A percentile compares a stretch with the other conserved stretches of the same genome.
phyloP scores from a whole-genome alignment of 1,140 invertebrate genomes.

The Centruroides vittatus region DNA sequence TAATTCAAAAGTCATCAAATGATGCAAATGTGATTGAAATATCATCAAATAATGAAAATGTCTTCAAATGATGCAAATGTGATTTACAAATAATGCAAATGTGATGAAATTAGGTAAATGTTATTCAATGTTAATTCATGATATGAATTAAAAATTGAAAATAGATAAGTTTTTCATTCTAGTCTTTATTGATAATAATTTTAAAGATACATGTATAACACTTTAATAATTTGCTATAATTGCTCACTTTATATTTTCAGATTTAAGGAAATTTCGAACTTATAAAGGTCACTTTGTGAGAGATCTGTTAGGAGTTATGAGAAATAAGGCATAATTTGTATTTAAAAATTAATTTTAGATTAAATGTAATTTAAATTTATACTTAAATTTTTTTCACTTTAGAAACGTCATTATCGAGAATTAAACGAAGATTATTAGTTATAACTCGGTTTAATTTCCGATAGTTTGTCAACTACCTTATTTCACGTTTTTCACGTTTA shows the following conservation, averaged over 20 bases:
- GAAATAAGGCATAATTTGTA: slow-evolving; percentile 67
- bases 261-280: slow-evolving; percentile 78
- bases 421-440: slow-evolving; percentile 60
- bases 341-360: too few relatives aligned
- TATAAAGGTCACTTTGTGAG: slow-evolving; percentile 65
- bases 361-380: background rate
- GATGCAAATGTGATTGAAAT: too few relatives aligned
- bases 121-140: too few relatives aligned
- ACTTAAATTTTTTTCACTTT: slow-evolving; percentile 23
- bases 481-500: slow-evolving; percentile 69
- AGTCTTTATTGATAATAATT: too few relatives aligned
- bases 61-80: too few relatives aligned
- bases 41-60: too few relatives aligned
- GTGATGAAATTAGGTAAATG: too few relatives aligned
- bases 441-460: slow-evolving; percentile 71
- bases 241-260: slow-evolving; percentile 25
- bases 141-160: too few relatives aligned
- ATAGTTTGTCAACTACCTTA: slow-evolving; percentile 88
- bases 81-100: too few relatives aligned
- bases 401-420: slow-evolving; percentile 96
- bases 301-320: slow-evolving; percentile 80
- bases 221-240: background rate
- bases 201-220: too few relatives aligned
- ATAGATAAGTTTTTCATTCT: too few relatives aligned
- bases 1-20: too few relatives aligned